Percentiles rank a stretch among this genome's conserved stretches.
These are phyloP conservation scores for Anastatus disparis DNA, from an alignment of 1,140 invertebrate species.

Conservation along the genomic window DNA sequence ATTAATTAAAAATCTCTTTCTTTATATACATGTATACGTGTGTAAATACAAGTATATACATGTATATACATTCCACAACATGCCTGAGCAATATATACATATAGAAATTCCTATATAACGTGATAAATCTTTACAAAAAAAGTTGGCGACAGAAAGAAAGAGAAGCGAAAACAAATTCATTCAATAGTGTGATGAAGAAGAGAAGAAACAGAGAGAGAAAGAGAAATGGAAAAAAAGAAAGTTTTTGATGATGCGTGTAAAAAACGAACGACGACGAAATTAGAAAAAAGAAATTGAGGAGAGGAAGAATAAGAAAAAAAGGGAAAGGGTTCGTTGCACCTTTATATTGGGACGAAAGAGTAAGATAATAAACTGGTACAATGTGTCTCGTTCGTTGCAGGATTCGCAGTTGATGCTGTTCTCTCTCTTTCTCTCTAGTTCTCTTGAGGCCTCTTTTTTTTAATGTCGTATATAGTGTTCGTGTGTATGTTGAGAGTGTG, in stretches of 20 bases:
- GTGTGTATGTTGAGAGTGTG: no score
- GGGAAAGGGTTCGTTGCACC: constrained; percentile 31
- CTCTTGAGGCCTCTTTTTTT: not conserved
- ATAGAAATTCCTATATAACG: no score
- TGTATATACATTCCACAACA: no score
- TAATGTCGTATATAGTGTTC: not conserved
- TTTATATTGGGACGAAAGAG: constrained; percentile 10
- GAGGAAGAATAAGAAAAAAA: not conserved
- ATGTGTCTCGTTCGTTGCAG: constrained; percentile 11
- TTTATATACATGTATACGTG: no score
- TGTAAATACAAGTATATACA: no score
- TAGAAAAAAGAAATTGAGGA: not conserved
- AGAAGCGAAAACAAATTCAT: no score
- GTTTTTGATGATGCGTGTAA: no score
- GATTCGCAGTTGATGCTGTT: constrained; percentile 26
- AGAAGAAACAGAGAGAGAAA: not conserved
- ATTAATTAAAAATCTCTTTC: constrained; percentile 25
- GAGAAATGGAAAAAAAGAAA: constrained; percentile 11
- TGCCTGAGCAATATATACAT: no score
- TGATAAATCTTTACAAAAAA: no score
- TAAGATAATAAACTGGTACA: constrained; percentile 30
- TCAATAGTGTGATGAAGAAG: no score
- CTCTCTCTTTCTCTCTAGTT: not conserved
- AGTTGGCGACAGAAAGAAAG: not conserved
- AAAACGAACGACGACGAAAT: no score